Conservation (phyloP, 2,888 invertebrate genomes). For the Conops quadrifasciatus region DNA sequence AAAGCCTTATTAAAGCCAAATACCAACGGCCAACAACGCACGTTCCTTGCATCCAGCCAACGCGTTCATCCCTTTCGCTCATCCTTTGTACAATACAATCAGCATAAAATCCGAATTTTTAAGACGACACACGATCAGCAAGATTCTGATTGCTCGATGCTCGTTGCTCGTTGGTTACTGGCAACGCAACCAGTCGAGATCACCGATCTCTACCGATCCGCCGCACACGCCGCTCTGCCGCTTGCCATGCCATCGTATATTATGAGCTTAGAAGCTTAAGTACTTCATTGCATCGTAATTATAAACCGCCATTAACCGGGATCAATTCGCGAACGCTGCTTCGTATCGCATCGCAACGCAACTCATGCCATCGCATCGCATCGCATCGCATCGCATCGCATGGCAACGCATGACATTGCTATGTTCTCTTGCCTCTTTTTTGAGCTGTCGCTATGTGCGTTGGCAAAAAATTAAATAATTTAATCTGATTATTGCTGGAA, state of each 20-base stretch:
- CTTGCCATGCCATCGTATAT: slow-evolving; percentile 38
- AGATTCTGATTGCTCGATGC: slow-evolving; percentile 31
- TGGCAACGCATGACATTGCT: no score
- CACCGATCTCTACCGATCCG: not conserved
- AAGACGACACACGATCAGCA: slow-evolving; percentile 35
- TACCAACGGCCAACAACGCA: not conserved
- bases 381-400: no score
- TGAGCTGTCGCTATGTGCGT: not conserved
- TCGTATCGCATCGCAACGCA: not conserved
- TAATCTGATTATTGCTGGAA: slow-evolving; percentile 66
- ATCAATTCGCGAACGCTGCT: slow-evolving; percentile 33
- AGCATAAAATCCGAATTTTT: slow-evolving; percentile 46
- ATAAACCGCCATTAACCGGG: slow-evolving; percentile 57
- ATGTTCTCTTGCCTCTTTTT: no score
- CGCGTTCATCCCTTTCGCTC: not conserved
- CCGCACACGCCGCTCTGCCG: slow-evolving; percentile 9
- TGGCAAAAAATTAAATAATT: slow-evolving; percentile 62
- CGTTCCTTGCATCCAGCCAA: not conserved
- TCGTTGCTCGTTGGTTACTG: slow-evolving; percentile 4
- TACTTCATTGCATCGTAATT: slow-evolving; percentile 53
- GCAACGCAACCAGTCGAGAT: not conserved
- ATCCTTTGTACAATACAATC: slow-evolving; percentile 33
- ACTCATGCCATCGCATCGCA: no score
- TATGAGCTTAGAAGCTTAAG: slow-evolving; percentile 43
- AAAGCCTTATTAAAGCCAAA: slow-evolving; percentile 24